Evolutionary conservation across 2,888 invertebrate genomes (phyloP), one percentile per base, ranked within the genome.

Genomic region (Lymantria dispar): DNA sequence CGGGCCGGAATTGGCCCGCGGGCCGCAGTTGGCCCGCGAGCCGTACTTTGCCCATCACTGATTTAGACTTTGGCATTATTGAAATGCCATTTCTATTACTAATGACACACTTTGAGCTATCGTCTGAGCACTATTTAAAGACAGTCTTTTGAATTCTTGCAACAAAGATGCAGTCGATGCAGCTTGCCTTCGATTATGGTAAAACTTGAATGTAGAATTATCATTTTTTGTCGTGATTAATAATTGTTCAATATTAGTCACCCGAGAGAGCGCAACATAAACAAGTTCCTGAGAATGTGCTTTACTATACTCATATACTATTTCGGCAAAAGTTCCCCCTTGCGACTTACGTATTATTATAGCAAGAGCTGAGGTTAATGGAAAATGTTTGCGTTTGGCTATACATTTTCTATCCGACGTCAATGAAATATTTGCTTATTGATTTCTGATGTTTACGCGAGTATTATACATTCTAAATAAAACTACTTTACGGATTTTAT

Each of bases 241-340:
- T 42, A 60, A 54, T 33, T 42, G 30, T 52, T 61, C 54, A 30
- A 56, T 56, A 46, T 15, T 54, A 29, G 55, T 60, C 31, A 61
- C 60, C 13, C 54, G 52, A 46, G 46, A 53, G 33, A 60, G 49
- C 38, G 56, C 60, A 45, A 56, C 60, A 51, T 58, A 54, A 37
- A 54, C 58, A 15, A 61, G 48, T 52, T 58, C 42, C 39, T 52
- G 54, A 38, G 56, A 43, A 53, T 54, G 52, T 48, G 31, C 37
- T 47, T 48, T 52, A 40, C 30, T 33, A 51, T 47, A 43, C 13
- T 42, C 42, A n/a, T 48, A 48, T 14, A 43, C 54, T 14, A 58
- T 58, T 54, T 48, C 47, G 14, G 49, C 53, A 49, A 54, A 53
- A 14, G 54, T 58, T 22, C 51, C 44, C 40, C 51, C 51, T 47